Evolutionary conservation across 2,797 vertebrate species (phyloP).

Genomic region (Rhinatrema bivittatum): DNA sequence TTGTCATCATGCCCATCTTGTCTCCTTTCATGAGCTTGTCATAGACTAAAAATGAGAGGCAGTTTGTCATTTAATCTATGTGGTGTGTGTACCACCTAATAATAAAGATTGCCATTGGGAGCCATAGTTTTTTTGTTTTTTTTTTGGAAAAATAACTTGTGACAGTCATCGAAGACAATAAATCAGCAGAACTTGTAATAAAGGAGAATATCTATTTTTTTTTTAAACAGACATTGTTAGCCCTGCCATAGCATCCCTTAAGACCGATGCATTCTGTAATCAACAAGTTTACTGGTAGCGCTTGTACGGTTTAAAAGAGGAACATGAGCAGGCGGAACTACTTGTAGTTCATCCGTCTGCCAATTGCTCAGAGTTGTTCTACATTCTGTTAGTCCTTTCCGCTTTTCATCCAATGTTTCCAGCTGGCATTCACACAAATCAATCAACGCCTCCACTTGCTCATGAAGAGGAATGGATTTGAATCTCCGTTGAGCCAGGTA

Average conservation of each 20-base stretch:
- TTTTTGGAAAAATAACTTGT: neutral
- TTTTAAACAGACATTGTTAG: neutral
- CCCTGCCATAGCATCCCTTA: neutral
- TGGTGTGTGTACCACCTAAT: neutral
- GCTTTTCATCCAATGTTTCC: slow-evolving; percentile 63
- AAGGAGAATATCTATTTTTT: too few species aligned
- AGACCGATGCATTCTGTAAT: slow-evolving; percentile 36
- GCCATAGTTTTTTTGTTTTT: too few species aligned
- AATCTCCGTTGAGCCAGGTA: slow-evolving; percentile 77
- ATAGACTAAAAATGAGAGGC: neutral
- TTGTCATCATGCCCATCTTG: neutral
- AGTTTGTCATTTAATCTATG: neutral
- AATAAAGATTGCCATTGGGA: neutral
- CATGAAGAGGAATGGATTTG: slow-evolving; percentile 60
- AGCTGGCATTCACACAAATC: slow-evolving; percentile 78
- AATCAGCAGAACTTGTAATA: neutral
- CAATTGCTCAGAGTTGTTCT: neutral
- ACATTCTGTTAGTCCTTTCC: slow-evolving; percentile 13
- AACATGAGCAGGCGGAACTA: neutral
- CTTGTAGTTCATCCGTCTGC: neutral
- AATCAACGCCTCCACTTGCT: slow-evolving; percentile 71
- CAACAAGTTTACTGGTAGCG: slow-evolving; percentile 18
- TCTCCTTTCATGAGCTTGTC: neutral
- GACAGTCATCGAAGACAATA: neutral
- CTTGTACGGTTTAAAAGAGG: slow-evolving; percentile 23